These are phyloP conservation scores for Dryocosmus kuriphilus DNA, from an alignment of 2,888 invertebrate genomes.

Conservation along the genomic window DNA sequence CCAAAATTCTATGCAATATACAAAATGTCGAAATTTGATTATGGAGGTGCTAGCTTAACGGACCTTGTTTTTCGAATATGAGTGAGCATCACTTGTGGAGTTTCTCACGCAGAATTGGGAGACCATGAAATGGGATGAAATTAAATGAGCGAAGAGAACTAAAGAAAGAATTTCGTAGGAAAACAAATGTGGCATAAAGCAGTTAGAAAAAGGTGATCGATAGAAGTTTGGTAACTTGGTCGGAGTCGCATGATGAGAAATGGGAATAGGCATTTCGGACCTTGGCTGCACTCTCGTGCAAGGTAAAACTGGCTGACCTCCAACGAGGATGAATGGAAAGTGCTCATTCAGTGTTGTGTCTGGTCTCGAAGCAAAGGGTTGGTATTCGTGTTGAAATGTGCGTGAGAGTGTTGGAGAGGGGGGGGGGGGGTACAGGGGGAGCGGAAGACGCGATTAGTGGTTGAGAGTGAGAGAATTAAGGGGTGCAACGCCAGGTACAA, in stretches of 20 bases:
- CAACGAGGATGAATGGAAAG: conserved; percentile 71
- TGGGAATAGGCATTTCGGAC: conserved; percentile 39
- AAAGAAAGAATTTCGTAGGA: background rate
- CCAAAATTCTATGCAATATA: too few relatives aligned
- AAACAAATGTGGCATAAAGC: background rate
- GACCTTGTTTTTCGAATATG: background rate
- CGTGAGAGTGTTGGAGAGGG: conserved; percentile 39
- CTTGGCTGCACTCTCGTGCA: conserved; percentile 49
- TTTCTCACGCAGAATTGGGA: background rate
- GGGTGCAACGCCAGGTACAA: conserved; percentile 18
- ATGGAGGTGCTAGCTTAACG: too few relatives aligned
- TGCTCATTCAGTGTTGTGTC: conserved; percentile 60
- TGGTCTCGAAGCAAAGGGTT: conserved; percentile 47
- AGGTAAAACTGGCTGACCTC: conserved; percentile 70
- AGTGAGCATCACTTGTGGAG: background rate
- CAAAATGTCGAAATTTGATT: too few relatives aligned
- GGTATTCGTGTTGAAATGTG: conserved; percentile 42
- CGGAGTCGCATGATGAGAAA: background rate
- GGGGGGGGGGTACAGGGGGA: conserved; percentile 3
- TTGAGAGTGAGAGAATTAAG: conserved; percentile 28
- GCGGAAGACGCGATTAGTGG: background rate
- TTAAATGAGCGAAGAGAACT: background rate
- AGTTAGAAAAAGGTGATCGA: conserved; percentile 11
- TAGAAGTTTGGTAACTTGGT: conserved; percentile 2
- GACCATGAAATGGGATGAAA: background rate